A percentile compares a stretch with the other conserved stretches of the same genome.
These are phyloP conservation scores for Cyrtodaria siliqua DNA, from an alignment of 2,888 invertebrate genomes.

Conservation along the genomic window DNA sequence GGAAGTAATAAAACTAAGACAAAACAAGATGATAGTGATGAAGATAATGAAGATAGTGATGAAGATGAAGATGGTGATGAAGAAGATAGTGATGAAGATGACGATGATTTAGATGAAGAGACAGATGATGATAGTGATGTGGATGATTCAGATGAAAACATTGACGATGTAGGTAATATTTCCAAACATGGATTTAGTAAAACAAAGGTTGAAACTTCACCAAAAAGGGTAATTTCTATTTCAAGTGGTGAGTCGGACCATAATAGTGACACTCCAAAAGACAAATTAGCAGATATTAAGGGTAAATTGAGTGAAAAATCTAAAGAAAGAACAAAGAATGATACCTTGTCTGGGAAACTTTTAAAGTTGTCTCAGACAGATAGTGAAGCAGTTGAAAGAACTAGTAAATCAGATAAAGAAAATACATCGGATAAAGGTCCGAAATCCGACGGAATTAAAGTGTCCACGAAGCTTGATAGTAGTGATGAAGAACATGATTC, in stretches of 20 bases:
- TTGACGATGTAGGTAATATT: constrained; percentile 5
- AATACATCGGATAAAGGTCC: not conserved
- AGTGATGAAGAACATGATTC: constrained; percentile 30
- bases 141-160: constrained; percentile 20
- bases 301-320: too few species aligned
- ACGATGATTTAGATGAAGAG: constrained; percentile 44
- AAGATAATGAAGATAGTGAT: constrained; percentile 69
- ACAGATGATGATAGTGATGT: constrained; percentile 39
- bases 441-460: not conserved
- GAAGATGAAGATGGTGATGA: constrained; percentile 73
- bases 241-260: too few species aligned
- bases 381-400: constrained; percentile 33
- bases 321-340: too few species aligned
- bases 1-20: not conserved
- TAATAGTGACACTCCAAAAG: too few species aligned
- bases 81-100: constrained; percentile 84
- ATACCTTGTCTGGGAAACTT: too few species aligned
- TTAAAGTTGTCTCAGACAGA: constrained; percentile 4
- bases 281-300: too few species aligned
- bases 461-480: not conserved
- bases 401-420: not conserved
- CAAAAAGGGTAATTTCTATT: too few species aligned
- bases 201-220: too few species aligned
- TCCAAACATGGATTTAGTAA: too few species aligned
- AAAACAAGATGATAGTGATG: not conserved